Evolutionary conservation across 2,797 vertebrate species (phyloP).

Genomic region (Enteromius anoplus): DNA sequence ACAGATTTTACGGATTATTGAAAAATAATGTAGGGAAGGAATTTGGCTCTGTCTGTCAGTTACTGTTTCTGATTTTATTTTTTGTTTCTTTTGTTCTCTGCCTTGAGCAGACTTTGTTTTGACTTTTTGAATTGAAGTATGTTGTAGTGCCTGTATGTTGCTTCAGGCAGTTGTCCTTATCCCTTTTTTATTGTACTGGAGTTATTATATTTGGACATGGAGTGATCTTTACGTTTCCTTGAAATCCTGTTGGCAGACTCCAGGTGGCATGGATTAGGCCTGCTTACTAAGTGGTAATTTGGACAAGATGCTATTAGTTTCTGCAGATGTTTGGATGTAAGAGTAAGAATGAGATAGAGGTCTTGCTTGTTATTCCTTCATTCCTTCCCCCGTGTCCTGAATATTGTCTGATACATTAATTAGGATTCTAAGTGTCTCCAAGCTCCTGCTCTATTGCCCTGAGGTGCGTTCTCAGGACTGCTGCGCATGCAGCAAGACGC

Average conservation of each 20-base stretch:
- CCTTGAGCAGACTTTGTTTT: neutral
- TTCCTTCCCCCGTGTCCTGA: neutral
- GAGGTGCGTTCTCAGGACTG: neutral
- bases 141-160: neutral
- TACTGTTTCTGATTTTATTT: neutral
- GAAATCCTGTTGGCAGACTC: slow-evolving; percentile 10
- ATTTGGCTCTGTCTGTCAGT: neutral
- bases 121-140: neutral
- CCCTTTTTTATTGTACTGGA: slow-evolving; percentile 18
- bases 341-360: slow-evolving; percentile 45
- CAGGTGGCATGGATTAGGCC: slow-evolving; percentile 28
- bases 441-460: slow-evolving; percentile 3
- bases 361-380: neutral
- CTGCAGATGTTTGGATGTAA: slow-evolving; percentile 62
- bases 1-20: too few relatives aligned
- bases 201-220: slow-evolving; percentile 17
- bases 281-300: slow-evolving; percentile 18
- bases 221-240: neutral
- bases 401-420: slow-evolving; percentile 8
- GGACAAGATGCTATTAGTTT: slow-evolving; percentile 7
- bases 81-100: slow-evolving; percentile 4
- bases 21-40: too few relatives aligned
- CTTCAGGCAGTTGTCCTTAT: slow-evolving; percentile 30
- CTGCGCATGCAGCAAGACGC: neutral
- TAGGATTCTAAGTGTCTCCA: slow-evolving; percentile 13